A percentile compares a stretch with the other conserved stretches of the same genome.
Conservation (phyloP, 2,888 invertebrate genomes). For the Panzeria rudis region DNA sequence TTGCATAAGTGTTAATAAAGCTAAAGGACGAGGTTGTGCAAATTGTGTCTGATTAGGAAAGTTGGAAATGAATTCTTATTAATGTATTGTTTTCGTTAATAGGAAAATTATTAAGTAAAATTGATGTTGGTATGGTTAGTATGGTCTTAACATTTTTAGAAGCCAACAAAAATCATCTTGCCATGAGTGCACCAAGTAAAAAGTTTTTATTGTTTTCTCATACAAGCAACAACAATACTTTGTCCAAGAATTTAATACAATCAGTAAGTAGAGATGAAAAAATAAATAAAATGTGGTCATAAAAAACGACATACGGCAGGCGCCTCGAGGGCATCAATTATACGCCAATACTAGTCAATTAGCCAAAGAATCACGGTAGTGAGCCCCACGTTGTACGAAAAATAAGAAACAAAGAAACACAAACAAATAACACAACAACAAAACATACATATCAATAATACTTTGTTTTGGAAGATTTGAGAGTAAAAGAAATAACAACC, state of each 20-base stretch:
- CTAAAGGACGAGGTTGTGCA: too few relatives aligned
- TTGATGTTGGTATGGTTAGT: not conserved
- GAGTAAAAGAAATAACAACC: constrained; percentile 4
- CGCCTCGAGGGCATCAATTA: constrained; percentile 68
- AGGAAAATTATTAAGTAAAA: not conserved
- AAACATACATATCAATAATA: constrained; percentile 10
- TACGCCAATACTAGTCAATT: constrained; percentile 70
- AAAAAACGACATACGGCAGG: constrained; percentile 68
- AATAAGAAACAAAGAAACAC: constrained; percentile 1
- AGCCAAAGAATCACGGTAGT: constrained; percentile 66
- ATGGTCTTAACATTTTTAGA: not conserved
- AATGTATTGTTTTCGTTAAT: not conserved
- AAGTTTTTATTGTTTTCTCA: not conserved
- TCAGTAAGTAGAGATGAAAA: constrained; percentile 2
- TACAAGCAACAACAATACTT: constrained; percentile 17
- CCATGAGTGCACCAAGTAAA: not conserved
- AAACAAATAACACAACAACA: constrained; percentile 14
- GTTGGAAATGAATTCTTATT: not conserved
- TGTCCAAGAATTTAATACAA: constrained; percentile 12
- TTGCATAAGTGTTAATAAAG: too few relatives aligned
- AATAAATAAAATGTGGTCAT: constrained; percentile 57
- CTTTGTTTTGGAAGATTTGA: constrained; percentile 25
- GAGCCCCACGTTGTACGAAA: constrained; percentile 22
- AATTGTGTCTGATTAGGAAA: too few relatives aligned
- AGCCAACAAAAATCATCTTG: not conserved